Evolutionary conservation across 2,888 invertebrate genomes (phyloP).

Genomic region (Dione vanillae): DNA sequence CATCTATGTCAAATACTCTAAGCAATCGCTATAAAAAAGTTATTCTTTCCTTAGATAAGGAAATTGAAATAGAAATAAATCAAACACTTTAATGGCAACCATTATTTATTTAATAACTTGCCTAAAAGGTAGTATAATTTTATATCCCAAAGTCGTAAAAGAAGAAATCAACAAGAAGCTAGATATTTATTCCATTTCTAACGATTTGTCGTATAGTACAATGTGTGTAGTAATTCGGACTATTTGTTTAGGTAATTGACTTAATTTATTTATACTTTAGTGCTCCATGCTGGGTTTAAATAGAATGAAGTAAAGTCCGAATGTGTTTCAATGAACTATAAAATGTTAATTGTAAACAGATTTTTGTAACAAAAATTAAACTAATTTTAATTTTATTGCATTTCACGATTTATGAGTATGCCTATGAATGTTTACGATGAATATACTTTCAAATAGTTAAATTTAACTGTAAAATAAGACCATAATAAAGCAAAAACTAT

Average conservation of each 20-base stretch:
- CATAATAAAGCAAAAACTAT: not conserved
- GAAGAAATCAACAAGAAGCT: conserved; percentile 51
- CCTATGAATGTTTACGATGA: not conserved
- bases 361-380: conserved; percentile 4
- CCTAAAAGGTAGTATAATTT: conserved; percentile 46
- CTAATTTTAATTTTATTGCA: conserved; percentile 14
- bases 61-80: conserved; percentile 33
- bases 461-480: not conserved
- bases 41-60: conserved; percentile 25
- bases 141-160: conserved; percentile 53
- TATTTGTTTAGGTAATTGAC: conserved; percentile 43
- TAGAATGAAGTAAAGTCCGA: conserved; percentile 4
- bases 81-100: conserved; percentile 47
- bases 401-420: not conserved
- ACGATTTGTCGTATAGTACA: conserved; percentile 47
- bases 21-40: not conserved
- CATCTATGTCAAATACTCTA: not conserved
- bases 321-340: conserved; percentile 27
- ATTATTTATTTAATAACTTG: conserved; percentile 49
- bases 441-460: not conserved
- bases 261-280: conserved; percentile 38
- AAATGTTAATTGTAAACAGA: conserved; percentile 27
- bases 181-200: conserved; percentile 56
- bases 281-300: conserved; percentile 22
- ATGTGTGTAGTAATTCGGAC: conserved; percentile 15